A percentile compares a stretch with the other conserved stretches of the same genome.
Evolutionary conservation across 2,797 vertebrate species (phyloP).

Genomic region (Pagetopsis macropterus): DNA sequence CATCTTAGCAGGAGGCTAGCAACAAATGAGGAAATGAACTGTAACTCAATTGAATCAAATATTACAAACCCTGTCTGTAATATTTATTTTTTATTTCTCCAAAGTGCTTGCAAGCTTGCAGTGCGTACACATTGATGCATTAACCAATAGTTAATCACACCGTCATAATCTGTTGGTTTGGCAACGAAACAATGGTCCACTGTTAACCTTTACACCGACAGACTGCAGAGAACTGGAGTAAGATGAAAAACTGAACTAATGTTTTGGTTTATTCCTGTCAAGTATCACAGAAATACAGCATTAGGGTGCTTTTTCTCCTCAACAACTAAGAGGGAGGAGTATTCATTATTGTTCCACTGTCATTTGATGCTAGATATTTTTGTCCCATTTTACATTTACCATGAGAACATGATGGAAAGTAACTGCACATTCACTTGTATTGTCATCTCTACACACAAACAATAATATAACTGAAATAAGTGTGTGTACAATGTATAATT

Average conservation of each 20-base stretch:
- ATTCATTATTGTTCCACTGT: too few species aligned
- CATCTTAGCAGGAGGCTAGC: neutral
- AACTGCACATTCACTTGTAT: neutral
- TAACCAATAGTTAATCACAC: slow-evolving; percentile 59
- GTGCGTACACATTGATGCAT: slow-evolving; percentile 34
- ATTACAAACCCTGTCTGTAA: neutral
- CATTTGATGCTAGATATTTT: too few species aligned
- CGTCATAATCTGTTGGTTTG: slow-evolving; percentile 66
- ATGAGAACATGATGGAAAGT: neutral
- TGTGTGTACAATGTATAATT: neutral
- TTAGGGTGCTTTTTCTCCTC: too few species aligned
- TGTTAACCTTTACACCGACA: slow-evolving; percentile 44
- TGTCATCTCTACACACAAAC: neutral
- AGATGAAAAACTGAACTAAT: slow-evolving; percentile 3
- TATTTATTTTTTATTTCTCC: neutral
- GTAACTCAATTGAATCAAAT: neutral
- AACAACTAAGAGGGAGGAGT: too few species aligned
- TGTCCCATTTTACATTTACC: neutral
- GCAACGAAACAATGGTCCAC: slow-evolving; percentile 70
- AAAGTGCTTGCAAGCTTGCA: neutral
- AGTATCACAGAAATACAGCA: neutral
- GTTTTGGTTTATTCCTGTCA: neutral
- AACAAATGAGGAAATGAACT: neutral
- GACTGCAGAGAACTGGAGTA: slow-evolving; percentile 8
- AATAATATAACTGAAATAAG: neutral